phyloP scores from a whole-genome alignment of 2,797 vertebrate species.

The Sardinella longiceps region DNA sequence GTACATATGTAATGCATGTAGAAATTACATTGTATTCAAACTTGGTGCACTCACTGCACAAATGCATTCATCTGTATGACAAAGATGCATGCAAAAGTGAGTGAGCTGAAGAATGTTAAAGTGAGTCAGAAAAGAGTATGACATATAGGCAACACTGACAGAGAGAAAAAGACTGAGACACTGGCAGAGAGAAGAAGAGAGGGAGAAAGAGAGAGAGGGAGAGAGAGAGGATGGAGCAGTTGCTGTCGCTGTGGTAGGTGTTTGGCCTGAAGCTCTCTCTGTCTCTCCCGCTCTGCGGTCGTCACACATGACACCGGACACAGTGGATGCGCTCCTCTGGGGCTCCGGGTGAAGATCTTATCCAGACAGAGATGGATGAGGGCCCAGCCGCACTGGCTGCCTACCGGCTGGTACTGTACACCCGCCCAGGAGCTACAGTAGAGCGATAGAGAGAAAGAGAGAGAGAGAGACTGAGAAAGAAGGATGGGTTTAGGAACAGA shows the following conservation, averaged over 20 bases:
- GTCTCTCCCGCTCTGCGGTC: not conserved
- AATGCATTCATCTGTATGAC: not conserved
- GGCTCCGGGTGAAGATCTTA: slow-evolving; percentile 24
- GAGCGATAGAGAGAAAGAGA: not conserved
- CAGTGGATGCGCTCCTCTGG: slow-evolving; percentile 10
- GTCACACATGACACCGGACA: slow-evolving; percentile 24
- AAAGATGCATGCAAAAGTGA: not conserved
- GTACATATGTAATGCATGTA: too few relatives aligned
- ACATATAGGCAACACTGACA: not conserved
- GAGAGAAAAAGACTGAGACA: not conserved
- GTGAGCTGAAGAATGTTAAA: not conserved
- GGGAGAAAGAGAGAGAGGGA: not conserved
- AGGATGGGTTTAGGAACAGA: not conserved
- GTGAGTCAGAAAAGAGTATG: not conserved
- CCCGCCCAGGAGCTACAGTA: not conserved
- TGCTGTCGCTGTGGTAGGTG: slow-evolving; percentile 17
- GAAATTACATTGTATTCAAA: not conserved
- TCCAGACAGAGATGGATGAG: slow-evolving; percentile 25
- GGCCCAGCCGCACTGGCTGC: not conserved
- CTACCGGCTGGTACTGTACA: not conserved
- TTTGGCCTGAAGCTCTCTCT: slow-evolving; percentile 6
- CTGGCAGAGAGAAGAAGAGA: not conserved
- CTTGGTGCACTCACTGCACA: not conserved
- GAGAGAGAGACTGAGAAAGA: not conserved
- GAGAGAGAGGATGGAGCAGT: not conserved